phyloP scores from a whole-genome alignment of 2,113 vertebrate genomes.

The Sinocyclocheilus grahami region DNA sequence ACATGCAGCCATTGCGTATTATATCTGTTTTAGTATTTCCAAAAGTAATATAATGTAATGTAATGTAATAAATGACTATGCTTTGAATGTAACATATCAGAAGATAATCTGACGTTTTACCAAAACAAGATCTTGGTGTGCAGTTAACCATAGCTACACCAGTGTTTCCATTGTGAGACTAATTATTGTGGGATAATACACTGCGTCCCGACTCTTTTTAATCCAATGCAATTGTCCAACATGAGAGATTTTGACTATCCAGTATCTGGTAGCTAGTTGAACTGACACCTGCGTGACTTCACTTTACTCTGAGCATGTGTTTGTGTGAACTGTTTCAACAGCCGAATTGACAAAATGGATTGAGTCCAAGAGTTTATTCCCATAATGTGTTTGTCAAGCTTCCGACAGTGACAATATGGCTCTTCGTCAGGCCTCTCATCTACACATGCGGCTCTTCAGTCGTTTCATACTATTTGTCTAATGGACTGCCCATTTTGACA shows the following conservation, averaged over 20 bases:
- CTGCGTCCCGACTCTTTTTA: background rate
- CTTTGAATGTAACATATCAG: background rate
- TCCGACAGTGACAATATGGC: slow-evolving; percentile 51
- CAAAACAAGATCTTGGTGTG: background rate
- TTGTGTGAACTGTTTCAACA: slow-evolving; percentile 59
- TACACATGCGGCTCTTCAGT: slow-evolving; percentile 13
- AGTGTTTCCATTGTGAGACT: background rate
- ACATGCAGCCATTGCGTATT: background rate
- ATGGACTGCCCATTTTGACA: slow-evolving; percentile 51
- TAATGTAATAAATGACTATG: background rate
- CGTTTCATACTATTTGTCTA: slow-evolving; percentile 45
- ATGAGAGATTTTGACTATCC: background rate
- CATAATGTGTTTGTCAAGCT: slow-evolving; percentile 59
- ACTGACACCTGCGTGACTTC: background rate
- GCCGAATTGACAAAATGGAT: slow-evolving; percentile 68
- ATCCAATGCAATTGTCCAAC: background rate
- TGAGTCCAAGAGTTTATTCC: slow-evolving; percentile 68
- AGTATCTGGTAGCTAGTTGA: slow-evolving; percentile 28
- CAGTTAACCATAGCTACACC: background rate
- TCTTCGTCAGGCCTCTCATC: slow-evolving; percentile 36
- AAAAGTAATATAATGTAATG: background rate
- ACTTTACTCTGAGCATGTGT: slow-evolving; percentile 46
- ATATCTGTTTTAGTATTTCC: background rate
- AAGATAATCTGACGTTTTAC: background rate
- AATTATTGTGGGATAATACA: background rate